Evolutionary conservation across 2,797 vertebrate species (phyloP).

Genomic region (Manis crassicaudata): DNA sequence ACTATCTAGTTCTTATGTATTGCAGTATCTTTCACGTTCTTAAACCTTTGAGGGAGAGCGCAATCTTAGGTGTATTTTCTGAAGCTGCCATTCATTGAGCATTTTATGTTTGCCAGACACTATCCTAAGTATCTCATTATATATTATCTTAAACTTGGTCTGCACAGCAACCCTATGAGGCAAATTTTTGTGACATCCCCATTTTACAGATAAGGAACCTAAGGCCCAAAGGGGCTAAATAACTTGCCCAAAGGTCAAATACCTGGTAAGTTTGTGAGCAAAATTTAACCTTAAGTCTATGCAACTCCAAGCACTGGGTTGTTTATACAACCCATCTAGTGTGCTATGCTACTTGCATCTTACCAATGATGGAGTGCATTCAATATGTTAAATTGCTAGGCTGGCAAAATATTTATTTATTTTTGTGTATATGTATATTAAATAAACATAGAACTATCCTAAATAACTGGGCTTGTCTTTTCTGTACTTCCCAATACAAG

Average conservation of each 20-base stretch:
- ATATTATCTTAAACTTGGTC: neutral
- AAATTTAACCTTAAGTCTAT: neutral
- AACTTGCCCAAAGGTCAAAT: neutral
- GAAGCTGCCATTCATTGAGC: neutral
- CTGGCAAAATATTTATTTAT: neutral
- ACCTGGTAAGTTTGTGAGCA: neutral
- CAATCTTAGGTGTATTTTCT: neutral
- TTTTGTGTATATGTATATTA: neutral
- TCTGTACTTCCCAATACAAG: neutral
- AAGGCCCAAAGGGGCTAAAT: neutral
- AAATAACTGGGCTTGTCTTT: neutral
- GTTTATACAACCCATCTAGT: neutral
- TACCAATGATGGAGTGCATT: neutral
- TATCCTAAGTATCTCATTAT: neutral
- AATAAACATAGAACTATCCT: neutral
- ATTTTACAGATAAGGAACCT: neutral
- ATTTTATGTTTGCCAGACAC: conserved; percentile 1
- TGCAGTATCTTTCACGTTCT: neutral
- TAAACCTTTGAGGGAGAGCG: neutral
- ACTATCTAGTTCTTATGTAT: neutral
- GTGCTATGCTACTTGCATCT: neutral
- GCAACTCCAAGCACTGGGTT: neutral
- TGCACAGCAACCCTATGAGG: neutral
- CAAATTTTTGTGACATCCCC: neutral
- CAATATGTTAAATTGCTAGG: conserved; percentile 11